Conservation (phyloP, 2,888 invertebrate genomes). For the Phyto melanocephala region DNA sequence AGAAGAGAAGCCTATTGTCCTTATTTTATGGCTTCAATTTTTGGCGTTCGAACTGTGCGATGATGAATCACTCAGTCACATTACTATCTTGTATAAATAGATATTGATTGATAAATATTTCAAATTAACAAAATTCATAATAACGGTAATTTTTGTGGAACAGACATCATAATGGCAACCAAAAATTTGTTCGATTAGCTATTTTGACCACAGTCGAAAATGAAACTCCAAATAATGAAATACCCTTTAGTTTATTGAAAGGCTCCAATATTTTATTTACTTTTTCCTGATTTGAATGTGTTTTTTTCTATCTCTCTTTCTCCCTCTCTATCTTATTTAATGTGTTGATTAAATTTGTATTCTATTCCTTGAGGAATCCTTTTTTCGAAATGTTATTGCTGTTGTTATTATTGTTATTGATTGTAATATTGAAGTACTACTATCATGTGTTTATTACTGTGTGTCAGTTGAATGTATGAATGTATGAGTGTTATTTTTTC, state of each 20-base stretch:
- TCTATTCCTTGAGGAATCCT: not conserved
- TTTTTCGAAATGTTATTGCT: not conserved
- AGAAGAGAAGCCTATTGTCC: too few species aligned
- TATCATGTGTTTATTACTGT: conserved; percentile 20
- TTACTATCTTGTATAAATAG: too few species aligned
- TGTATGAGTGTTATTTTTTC: not conserved
- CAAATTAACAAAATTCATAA: too few species aligned
- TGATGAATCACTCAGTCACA: too few species aligned
- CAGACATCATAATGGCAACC: too few species aligned
- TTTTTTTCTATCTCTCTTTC: not conserved
- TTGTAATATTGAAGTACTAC: conserved; percentile 24
- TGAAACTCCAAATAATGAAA: not conserved
- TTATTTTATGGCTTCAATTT: too few species aligned
- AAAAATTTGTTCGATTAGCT: too few species aligned
- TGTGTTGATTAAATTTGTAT: conserved; percentile 23
- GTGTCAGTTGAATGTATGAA: not conserved
- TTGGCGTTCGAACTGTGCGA: too few species aligned
- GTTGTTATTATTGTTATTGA: conserved; percentile 26
- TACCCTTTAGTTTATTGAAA: not conserved
- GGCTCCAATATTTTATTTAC: not conserved
- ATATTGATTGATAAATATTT: too few species aligned
- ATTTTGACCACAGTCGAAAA: too few species aligned
- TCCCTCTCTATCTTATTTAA: too few species aligned
- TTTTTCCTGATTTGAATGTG: not conserved
- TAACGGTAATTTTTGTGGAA: too few species aligned